Evolutionary conservation across 2,113 vertebrate species (phyloP), one percentile per base, ranked within the genome.

Genomic region (Perccottus glenii): DNA sequence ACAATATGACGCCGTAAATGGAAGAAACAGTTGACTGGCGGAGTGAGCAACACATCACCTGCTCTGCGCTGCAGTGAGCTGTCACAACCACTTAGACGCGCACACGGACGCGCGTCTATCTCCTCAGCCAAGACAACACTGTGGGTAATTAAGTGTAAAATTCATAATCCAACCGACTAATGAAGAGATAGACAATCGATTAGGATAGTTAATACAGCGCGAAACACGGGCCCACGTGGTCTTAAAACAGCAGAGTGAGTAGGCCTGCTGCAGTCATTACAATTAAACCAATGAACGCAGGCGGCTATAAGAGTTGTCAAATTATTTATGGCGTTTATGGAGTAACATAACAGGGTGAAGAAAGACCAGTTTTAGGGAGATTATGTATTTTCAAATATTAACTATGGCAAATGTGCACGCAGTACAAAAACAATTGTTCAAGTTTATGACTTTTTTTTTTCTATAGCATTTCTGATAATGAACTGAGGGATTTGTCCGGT

Each of bases 1-100:
- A 55, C 51, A 82, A 84, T 67, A 67, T 86, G 82, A 85, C 79
- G 83, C 79, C 80, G 84, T 85, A 90, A 75, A 86, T 75, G 53
- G 59, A 85, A 55, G 73, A 77, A 87, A 90, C 80, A 87, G 79
- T 69, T 85, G 79, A 89, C 84, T 52, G 61, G 80, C 59, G 61
- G 67, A 70, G 19, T 75, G 80, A 78, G 88, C 79, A 79, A 70
- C 84, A 75, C 82, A 85, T 53, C 92, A 93, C 92, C 92, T 93
- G 91, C 91, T 92, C 87, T 83, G 61, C 63, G 70, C 70, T 70
- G 33, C 86, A 90, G 79, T 72, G 89, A 90, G 83, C 91, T 92
- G 92, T 92, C 92, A 92, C 60, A 87, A 90, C 83, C 88, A 87
- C 81, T 92, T 93, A 91, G 60, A 44, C 67, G 74, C 78, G 15